Percentiles rank a stretch among this genome's conserved stretches.
phyloP scores from a whole-genome alignment of 2,888 invertebrate genomes.

The Synanthedon tipuliformis region DNA sequence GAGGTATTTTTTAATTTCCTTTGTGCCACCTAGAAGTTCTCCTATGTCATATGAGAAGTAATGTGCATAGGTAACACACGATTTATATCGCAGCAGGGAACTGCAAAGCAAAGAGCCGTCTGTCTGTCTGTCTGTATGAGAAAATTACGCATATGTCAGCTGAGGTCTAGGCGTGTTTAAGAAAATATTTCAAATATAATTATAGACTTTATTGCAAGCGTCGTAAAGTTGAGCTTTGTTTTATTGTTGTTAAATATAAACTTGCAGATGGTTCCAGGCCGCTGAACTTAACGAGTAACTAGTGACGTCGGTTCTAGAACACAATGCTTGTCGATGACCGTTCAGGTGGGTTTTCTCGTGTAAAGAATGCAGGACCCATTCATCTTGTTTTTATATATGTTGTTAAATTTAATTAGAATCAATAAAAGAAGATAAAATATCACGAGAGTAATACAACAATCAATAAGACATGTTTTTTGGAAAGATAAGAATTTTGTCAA shows the following conservation, averaged over 20 bases:
- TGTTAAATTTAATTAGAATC: too few relatives aligned
- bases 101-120: slow-evolving; percentile 31
- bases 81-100: slow-evolving; percentile 45
- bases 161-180: slow-evolving; percentile 4
- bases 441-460: too few relatives aligned
- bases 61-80: slow-evolving; percentile 10
- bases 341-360: slow-evolving; percentile 32
- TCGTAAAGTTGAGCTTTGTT: slow-evolving; percentile 12
- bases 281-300: slow-evolving; percentile 14
- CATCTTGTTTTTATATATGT: neutral
- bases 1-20: neutral
- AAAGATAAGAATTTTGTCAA: neutral
- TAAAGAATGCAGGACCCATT: slow-evolving; percentile 17
- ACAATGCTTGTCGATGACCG: slow-evolving; percentile 22
- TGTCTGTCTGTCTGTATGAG: slow-evolving; percentile 35
- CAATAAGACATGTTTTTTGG: too few relatives aligned
- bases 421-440: too few relatives aligned
- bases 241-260: slow-evolving; percentile 12
- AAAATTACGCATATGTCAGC: slow-evolving; percentile 33
- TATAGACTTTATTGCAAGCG: slow-evolving; percentile 16
- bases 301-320: slow-evolving; percentile 42
- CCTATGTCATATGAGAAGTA: neutral
- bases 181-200: slow-evolving; percentile 7
- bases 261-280: slow-evolving; percentile 21
- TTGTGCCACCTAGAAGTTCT: neutral